A percentile compares a stretch with the other conserved stretches of the same genome.
These are phyloP conservation scores for Spermophilus dauricus DNA, from an alignment of 2,113 vertebrate species.

Conservation along the genomic window DNA sequence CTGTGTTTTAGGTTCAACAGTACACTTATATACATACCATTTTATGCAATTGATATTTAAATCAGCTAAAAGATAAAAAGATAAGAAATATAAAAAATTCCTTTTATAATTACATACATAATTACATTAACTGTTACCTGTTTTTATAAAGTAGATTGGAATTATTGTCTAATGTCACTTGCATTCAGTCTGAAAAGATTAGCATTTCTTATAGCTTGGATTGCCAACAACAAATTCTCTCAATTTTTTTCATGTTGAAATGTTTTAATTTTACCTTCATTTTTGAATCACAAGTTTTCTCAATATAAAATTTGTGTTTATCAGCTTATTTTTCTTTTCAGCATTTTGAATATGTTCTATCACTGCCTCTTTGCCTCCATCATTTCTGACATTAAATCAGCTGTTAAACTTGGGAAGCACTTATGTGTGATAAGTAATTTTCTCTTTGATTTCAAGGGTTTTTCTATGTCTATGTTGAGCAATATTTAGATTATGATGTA, in stretches of 20 bases:
- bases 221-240: neutral
- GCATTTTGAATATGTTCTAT: neutral
- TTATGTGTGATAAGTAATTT: neutral
- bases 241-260: neutral
- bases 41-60: neutral
- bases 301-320: neutral
- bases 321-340: neutral
- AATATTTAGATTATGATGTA: neutral
- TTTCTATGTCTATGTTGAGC: neutral
- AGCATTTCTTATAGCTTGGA: neutral
- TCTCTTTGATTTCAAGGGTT: neutral
- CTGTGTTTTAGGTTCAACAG: neutral
- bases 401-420: neutral
- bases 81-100: neutral
- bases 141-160: neutral
- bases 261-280: slow-evolving; percentile 1
- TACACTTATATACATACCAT: neutral
- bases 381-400: neutral
- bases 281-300: neutral
- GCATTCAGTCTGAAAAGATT: neutral
- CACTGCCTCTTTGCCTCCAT: neutral
- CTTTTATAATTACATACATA: neutral
- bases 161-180: neutral
- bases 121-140: neutral
- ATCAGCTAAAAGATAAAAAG: neutral